Conservation (phyloP, 1,140 invertebrate species). For the Neodiprion fabricii region DNA sequence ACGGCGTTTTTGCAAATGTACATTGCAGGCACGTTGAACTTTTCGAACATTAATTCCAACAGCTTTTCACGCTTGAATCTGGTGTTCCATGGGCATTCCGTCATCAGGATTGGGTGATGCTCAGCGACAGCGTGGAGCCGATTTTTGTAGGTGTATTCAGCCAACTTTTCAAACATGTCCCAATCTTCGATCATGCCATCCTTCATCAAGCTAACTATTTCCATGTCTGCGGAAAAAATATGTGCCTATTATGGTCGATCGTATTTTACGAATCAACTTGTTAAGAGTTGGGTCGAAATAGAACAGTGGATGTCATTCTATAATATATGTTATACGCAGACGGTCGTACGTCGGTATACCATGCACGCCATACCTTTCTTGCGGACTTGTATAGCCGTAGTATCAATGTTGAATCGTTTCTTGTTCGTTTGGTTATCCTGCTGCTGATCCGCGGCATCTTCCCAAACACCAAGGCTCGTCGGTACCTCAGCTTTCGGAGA, state of each 20-base stretch:
- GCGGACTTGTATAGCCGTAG: conserved; percentile 49
- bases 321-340: not conserved
- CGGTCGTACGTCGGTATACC: no score
- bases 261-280: not conserved
- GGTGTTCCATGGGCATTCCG: conserved; percentile 92
- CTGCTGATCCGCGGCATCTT: conserved; percentile 61
- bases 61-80: conserved; percentile 87
- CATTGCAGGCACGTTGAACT: conserved; percentile 95
- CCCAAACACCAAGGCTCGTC: conserved; percentile 78
- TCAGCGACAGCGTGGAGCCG: conserved; percentile 68
- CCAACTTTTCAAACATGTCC: conserved; percentile 92
- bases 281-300: not conserved
- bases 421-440: conserved; percentile 36
- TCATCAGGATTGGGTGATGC: conserved; percentile 92
- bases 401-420: conserved; percentile 50
- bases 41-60: conserved; percentile 95
- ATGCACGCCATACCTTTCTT: conserved; percentile 39
- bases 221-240: conserved; percentile 68
- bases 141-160: conserved; percentile 90
- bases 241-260: conserved; percentile 19
- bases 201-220: conserved; percentile 88
- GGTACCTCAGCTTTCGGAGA: conserved; percentile 93
- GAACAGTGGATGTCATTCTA: not conserved
- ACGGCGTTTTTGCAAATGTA: conserved; percentile 96
- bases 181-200: conserved; percentile 96